Evolutionary conservation across 92 coral and sea anemone genomes (phyloP).

Genomic region (Zoanthus gigantus): DNA sequence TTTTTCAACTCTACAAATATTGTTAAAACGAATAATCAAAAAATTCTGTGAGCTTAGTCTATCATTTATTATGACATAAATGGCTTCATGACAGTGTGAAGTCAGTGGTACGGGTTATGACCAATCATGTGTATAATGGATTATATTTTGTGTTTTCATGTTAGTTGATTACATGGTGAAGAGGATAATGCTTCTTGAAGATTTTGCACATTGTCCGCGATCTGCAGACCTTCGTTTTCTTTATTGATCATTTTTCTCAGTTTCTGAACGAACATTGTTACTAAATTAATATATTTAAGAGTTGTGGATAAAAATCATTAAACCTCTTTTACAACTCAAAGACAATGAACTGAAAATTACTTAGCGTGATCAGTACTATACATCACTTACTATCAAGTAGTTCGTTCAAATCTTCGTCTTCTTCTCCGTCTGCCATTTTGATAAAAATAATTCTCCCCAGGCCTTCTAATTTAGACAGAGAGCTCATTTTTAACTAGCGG

Average conservation of each 20-base stretch:
- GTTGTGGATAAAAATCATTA: not conserved
- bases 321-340: not conserved
- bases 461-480: not conserved
- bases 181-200: too few relatives aligned
- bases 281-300: not conserved
- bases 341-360: not conserved
- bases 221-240: too few relatives aligned
- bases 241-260: not conserved
- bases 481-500: not conserved
- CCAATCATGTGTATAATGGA: too few relatives aligned
- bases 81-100: too few relatives aligned
- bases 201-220: too few relatives aligned
- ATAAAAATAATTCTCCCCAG: conserved; percentile 24
- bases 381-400: conserved; percentile 86
- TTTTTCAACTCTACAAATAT: too few relatives aligned
- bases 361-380: not conserved
- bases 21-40: too few relatives aligned
- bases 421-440: conserved; percentile 90
- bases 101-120: too few relatives aligned
- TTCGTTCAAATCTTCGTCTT: conserved; percentile 87
- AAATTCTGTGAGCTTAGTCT: too few relatives aligned
- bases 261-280: not conserved
- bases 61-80: too few relatives aligned
- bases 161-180: too few relatives aligned
- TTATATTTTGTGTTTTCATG: too few relatives aligned